These are phyloP conservation scores for Platypus cylindrus DNA, from an alignment of 2,888 invertebrate genomes.

Conservation along the genomic window DNA sequence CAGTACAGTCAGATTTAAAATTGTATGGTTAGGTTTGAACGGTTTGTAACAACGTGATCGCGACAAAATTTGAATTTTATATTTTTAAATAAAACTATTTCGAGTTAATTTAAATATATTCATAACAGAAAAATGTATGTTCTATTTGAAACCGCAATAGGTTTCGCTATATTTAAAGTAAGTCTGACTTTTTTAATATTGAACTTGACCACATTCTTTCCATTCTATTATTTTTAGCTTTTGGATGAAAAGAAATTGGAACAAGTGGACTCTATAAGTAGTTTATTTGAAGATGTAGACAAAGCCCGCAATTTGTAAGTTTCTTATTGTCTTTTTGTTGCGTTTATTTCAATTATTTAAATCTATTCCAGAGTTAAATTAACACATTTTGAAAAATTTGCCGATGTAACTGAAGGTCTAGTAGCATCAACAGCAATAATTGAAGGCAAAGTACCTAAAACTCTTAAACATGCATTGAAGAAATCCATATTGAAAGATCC, in stretches of 20 bases:
- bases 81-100: too few relatives aligned
- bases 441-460: conserved; percentile 88
- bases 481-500: conserved; percentile 68
- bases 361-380: conserved; percentile 61
- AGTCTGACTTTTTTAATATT: conserved; percentile 9
- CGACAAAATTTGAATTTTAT: too few relatives aligned
- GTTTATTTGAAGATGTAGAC: conserved; percentile 84
- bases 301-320: conserved; percentile 81
- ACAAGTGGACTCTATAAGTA: conserved; percentile 80
- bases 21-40: too few relatives aligned
- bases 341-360: not conserved
- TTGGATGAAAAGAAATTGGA: conserved; percentile 85
- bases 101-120: too few relatives aligned
- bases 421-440: conserved; percentile 84
- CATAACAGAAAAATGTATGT: conserved; percentile 86
- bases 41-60: too few relatives aligned
- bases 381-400: conserved; percentile 92
- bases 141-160: conserved; percentile 85
- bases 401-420: conserved; percentile 91
- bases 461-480: conserved; percentile 84
- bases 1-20: too few relatives aligned
- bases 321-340: conserved; percentile 2
- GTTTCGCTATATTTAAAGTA: conserved; percentile 91
- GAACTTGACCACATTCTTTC: conserved; percentile 14
- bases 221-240: conserved; percentile 43